Base-by-base conservation (phyloP, 2,888 invertebrate species). In the Xanthorhoe designata region DNA sequence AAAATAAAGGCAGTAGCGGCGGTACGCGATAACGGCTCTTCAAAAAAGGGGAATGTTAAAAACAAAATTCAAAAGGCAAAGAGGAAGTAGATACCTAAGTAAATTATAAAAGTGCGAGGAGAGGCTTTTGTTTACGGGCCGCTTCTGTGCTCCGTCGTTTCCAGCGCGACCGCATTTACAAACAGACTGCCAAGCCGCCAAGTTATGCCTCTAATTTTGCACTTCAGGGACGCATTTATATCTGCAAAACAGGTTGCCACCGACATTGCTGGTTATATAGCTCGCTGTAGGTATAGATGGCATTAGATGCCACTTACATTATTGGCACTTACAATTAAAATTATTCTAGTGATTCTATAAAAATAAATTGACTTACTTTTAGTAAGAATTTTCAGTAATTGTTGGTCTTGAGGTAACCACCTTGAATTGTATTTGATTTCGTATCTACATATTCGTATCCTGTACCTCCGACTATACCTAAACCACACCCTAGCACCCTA, bases 71-170 rank as follows among this genome's bases (percentile, higher is more conserved):
- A 85, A 87, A 88, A 87, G 85, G 84, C 80, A 86, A 82, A 82
- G 80, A 81, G 84, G 82, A 83, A 85, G 83, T 81, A 81, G 80
- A 75, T 82, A 79, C 79, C 84, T 86, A 84, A 87, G 87, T 88
- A 87, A 89, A 90, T 90, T 89, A 89, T 88, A 87, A 85, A 89
- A 90, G 85, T 86, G 83, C 81, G 82, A 77, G 78, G 81, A 82
- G 83, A 78, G 81, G 78, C 86, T 84, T 90, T 88, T 90, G 88
- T 89, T 85, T 86, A 80, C 81, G 79, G 76, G 71, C 76, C 78
- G 79, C 80, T 78, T 77, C 85, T 83, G 86, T 77, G 78, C 78
- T 75, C 76, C 72, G 71, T 74, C 82, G 80, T 83, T 84, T 77
- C 71, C 77, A 78, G 70, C 65, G 78, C 74, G 74, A 78, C 78